These are phyloP conservation scores for Halcyon senegalensis DNA, from an alignment of 2,113 vertebrate genomes.

Conservation along the genomic window DNA sequence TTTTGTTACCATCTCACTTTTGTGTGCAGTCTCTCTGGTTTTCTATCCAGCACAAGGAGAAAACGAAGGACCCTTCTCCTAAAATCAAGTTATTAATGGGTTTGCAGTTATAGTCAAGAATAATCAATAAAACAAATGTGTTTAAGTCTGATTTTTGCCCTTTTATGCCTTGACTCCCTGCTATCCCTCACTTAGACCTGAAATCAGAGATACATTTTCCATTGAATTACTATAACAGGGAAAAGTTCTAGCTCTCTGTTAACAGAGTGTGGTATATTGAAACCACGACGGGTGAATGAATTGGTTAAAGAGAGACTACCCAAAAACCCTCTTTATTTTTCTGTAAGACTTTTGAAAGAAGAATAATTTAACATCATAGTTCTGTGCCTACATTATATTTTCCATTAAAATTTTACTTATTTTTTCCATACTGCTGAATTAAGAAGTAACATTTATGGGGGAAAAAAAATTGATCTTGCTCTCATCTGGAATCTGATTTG, in stretches of 20 bases:
- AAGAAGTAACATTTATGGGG: not conserved
- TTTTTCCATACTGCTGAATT: not conserved
- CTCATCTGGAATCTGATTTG: not conserved
- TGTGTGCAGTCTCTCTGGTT: not conserved
- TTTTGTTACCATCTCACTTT: not conserved
- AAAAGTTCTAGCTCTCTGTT: not conserved
- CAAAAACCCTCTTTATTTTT: not conserved
- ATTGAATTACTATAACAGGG: not conserved
- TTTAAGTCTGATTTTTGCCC: not conserved
- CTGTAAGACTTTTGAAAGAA: not conserved
- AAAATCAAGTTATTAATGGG: not conserved
- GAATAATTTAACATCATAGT: not conserved
- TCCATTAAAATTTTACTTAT: not conserved
- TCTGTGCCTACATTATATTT: not conserved
- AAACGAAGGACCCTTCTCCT: not conserved
- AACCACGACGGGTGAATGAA: not conserved
- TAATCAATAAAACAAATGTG: conserved; percentile 33
- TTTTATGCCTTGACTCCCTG: not conserved
- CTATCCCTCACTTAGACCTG: conserved; percentile 9
- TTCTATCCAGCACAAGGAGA: not conserved
- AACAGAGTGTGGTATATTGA: not conserved
- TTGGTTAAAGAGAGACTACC: not conserved
- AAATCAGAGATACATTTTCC: conserved; percentile 1
- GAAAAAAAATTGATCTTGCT: not conserved
- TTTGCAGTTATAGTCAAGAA: not conserved